Conservation (phyloP, 2,113 vertebrate genomes). For the Menura novaehollandiae region DNA sequence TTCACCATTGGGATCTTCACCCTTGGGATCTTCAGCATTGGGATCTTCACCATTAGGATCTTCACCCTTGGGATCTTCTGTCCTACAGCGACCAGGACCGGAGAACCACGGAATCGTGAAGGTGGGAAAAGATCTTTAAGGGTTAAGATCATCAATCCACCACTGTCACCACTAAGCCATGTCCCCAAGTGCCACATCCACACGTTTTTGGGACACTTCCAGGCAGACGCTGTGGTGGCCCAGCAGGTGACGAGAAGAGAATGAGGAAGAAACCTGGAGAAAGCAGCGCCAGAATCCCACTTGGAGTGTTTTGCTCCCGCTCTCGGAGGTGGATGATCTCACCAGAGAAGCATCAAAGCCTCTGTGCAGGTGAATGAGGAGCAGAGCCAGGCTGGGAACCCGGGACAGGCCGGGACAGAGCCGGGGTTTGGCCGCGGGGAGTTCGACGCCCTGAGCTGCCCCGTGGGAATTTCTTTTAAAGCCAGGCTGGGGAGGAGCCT, state of each 20-base stretch:
- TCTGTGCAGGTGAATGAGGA: slow-evolving; percentile 51
- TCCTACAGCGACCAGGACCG: not conserved
- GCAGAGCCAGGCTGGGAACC: slow-evolving; percentile 27
- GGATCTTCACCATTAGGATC: not conserved
- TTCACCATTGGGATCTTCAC: not conserved
- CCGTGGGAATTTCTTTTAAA: slow-evolving; percentile 44
- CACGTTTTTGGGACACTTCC: not conserved
- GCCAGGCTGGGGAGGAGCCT: not conserved
- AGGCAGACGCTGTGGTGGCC: not conserved
- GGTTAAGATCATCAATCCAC: not conserved
- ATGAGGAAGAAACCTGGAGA: not conserved
- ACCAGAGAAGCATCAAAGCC: not conserved
- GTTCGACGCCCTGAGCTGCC: not conserved
- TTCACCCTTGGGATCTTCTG: not conserved
- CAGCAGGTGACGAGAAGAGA: not conserved
- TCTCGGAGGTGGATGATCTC: slow-evolving; percentile 15
- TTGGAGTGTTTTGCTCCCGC: not conserved
- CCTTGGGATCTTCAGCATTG: no score
- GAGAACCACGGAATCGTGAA: not conserved
- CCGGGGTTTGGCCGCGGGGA: not conserved
- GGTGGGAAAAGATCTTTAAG: not conserved
- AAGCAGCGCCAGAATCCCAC: rapidly evolving
- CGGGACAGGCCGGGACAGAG: not conserved
- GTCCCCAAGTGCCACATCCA: not conserved
- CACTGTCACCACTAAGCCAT: not conserved